Base-by-base conservation (phyloP, 2,888 invertebrate species). In the Timema cristinae region DNA sequence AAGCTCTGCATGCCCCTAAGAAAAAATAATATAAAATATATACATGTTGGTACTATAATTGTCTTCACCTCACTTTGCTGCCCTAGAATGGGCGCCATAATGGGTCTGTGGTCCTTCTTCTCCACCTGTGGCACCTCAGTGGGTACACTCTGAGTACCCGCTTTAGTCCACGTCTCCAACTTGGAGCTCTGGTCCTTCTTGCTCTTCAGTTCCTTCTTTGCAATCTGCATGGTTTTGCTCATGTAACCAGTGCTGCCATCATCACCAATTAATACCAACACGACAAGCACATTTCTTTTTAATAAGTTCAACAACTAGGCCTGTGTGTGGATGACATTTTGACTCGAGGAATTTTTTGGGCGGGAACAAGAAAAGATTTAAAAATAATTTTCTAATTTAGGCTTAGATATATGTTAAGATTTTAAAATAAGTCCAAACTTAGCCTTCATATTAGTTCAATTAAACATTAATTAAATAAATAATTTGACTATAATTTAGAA, bases 101-200 rank as follows among this genome's bases (percentile, higher is more conserved):
- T 63, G 5, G 77, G 16, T 66, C 73, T 74, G 50, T 78, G 78
- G 32, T 79, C 79, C 50, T 75, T 79, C 8, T 66, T 68, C 52
- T 15, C 52, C 1, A 16, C 51, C 9, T 50, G 66, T 50, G 61
- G 68, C 51, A 49, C 56, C 32, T 61, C 54, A 13, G 48, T 52
- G 48, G 32, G 50, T 13, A 71, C 51, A 11, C n/a, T 7, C 32
- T 63, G 63, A 32, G 61, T 51, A 32, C 71, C 61, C 11, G 66
- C 70, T 56, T 72, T 80, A 1, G 82, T 83, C 84, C 84, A 83
- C 7, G 80, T 79, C 59, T 84, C 83, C 51, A 84, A 76, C 9
- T 81, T 77, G 70, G 80, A 79, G 13, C 78, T 76, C 70, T 82
- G 82, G 50, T 82, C 81, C 69, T 81, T 81, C 67, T 80, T 81